Percentiles rank a stretch among this genome's conserved stretches.
Evolutionary conservation across 2,888 invertebrate species (phyloP).

Genomic region (Charanyca ferruginea): DNA sequence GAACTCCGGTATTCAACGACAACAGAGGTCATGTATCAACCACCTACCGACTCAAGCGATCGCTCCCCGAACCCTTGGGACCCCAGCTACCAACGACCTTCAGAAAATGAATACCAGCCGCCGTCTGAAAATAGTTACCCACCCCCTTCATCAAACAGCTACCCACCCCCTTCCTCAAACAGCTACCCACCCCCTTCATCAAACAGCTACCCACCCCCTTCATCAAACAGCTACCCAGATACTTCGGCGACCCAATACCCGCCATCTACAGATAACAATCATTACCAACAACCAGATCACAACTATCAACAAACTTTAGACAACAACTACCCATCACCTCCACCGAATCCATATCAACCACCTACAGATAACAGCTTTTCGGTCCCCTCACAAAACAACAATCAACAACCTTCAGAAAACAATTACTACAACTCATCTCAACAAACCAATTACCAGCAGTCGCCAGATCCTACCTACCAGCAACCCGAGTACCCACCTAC

Average conservation of each 20-base stretch:
- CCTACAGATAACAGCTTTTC: constrained; percentile 41
- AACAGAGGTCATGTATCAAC: constrained; percentile 33
- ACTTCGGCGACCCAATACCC: constrained; percentile 22
- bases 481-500: constrained; percentile 40
- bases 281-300: constrained; percentile 47
- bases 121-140: constrained; percentile 28
- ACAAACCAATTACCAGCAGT: constrained; percentile 36
- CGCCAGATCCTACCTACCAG: constrained; percentile 40
- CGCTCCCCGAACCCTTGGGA: constrained; percentile 31
- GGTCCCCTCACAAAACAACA: constrained; percentile 25
- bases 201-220: constrained; percentile 12
- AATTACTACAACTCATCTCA: constrained; percentile 21
- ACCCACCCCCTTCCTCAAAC: constrained; percentile 18
- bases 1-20: constrained; percentile 44
- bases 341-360: constrained; percentile 46
- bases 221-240: constrained; percentile 22
- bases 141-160: too few species aligned
- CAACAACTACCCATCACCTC: constrained; percentile 55
- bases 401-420: constrained; percentile 25
- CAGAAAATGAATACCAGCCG: constrained; percentile 18
- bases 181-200: constrained; percentile 29
- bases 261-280: constrained; percentile 29
- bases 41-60: constrained; percentile 15
- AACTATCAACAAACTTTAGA: constrained; percentile 49
- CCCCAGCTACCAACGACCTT: constrained; percentile 29